Percentiles rank a stretch among this genome's conserved stretches.
phyloP scores from a whole-genome alignment of 2,888 invertebrate genomes.

The Pyrrhosoma nymphula region DNA sequence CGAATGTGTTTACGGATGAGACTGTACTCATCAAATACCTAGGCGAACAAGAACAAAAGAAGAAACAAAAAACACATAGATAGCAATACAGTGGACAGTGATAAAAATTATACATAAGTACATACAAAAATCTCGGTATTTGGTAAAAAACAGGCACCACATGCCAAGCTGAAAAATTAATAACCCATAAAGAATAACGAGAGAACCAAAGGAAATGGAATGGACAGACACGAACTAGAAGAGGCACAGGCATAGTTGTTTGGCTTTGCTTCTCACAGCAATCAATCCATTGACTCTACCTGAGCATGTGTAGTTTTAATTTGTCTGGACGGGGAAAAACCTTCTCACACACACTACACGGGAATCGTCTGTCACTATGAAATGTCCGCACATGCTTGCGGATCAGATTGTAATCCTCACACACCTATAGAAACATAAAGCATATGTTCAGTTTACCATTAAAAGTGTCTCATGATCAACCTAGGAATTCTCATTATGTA shows the following conservation, averaged over 20 bases:
- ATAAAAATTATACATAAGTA: slow-evolving; percentile 68
- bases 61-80: slow-evolving; percentile 69
- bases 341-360: slow-evolving; percentile 78
- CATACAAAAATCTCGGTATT: slow-evolving; percentile 65
- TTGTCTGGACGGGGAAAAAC: slow-evolving; percentile 80
- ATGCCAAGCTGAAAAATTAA: slow-evolving; percentile 70
- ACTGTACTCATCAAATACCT: slow-evolving; percentile 84
- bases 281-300: slow-evolving; percentile 71
- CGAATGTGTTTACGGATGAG: slow-evolving; percentile 87
- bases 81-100: slow-evolving; percentile 69
- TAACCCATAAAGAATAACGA: slow-evolving; percentile 61
- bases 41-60: slow-evolving; percentile 72
- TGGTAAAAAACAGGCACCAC: slow-evolving; percentile 66
- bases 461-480: background rate
- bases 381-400: slow-evolving; percentile 79
- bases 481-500: background rate
- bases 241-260: slow-evolving; percentile 61
- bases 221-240: slow-evolving; percentile 67
- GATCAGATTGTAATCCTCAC: slow-evolving; percentile 78
- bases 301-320: slow-evolving; percentile 79
- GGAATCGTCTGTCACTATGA: slow-evolving; percentile 78
- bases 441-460: slow-evolving; percentile 42
- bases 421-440: slow-evolving; percentile 74
- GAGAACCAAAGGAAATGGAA: slow-evolving; percentile 68
- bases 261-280: slow-evolving; percentile 59